These are phyloP conservation scores for Melanotaenia trifasciata DNA, from an alignment of 2,797 vertebrate species.

Conservation along the genomic window DNA sequence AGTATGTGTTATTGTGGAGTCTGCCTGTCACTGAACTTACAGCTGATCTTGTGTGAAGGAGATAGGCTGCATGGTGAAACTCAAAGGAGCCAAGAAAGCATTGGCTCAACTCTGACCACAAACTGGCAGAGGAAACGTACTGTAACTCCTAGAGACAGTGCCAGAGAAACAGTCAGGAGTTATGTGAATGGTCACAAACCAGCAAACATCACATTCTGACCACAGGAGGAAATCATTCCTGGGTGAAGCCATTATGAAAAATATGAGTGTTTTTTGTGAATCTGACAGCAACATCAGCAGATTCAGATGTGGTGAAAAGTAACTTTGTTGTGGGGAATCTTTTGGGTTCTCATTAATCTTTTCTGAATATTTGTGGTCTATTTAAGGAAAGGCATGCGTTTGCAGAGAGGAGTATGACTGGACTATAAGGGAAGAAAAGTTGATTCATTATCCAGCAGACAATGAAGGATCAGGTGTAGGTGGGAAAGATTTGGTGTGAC, in stretches of 20 bases:
- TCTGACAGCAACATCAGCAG: constrained; percentile 35
- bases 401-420: constrained; percentile 31
- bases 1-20: constrained; percentile 15
- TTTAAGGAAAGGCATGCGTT: constrained; percentile 71
- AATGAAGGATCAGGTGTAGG: constrained; percentile 34
- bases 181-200: constrained; percentile 15
- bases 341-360: constrained; percentile 29
- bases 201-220: not conserved
- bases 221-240: constrained; percentile 11
- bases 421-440: constrained; percentile 20
- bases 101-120: constrained; percentile 37
- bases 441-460: constrained; percentile 35
- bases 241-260: constrained; percentile 16
- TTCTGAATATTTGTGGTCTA: constrained; percentile 61
- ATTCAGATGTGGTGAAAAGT: constrained; percentile 50
- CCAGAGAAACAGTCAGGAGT: constrained; percentile 34
- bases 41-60: constrained; percentile 44
- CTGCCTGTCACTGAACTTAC: constrained; percentile 29
- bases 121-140: constrained; percentile 39
- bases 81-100: constrained; percentile 43
- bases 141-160: constrained; percentile 2
- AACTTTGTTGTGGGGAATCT: constrained; percentile 36
- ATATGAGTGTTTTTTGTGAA: constrained; percentile 35
- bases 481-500: constrained; percentile 23
- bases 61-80: constrained; percentile 44